These are phyloP conservation scores for Microcebus murinus DNA, from an alignment of 2,113 vertebrate species.

Conservation along the genomic window DNA sequence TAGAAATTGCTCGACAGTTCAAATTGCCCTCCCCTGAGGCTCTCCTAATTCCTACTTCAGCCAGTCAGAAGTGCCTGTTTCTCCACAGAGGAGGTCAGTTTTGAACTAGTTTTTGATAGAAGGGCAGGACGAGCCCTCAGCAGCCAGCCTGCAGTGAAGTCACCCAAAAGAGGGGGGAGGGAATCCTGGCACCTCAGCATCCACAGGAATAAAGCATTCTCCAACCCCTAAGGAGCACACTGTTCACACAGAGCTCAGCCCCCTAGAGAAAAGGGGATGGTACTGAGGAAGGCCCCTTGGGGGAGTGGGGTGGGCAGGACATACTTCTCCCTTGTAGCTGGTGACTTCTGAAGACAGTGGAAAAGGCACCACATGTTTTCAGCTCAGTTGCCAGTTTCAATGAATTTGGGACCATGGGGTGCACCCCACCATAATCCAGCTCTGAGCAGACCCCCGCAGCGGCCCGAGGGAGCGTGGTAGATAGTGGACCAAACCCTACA, in stretches of 20 bases:
- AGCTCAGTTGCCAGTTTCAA: background rate
- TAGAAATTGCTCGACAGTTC: background rate
- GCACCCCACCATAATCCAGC: background rate
- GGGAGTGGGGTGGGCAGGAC: background rate
- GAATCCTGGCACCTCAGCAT: background rate
- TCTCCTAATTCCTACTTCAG: background rate
- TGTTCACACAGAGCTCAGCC: background rate
- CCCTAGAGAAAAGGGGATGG: background rate
- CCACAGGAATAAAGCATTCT: background rate
- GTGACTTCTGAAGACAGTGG: background rate
- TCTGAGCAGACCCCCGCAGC: background rate
- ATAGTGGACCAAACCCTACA: background rate
- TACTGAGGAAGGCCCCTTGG: accelerated
- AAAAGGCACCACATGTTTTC: background rate
- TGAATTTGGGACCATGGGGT: background rate
- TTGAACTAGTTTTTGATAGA: background rate
- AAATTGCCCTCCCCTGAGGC: background rate
- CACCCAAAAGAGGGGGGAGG: background rate
- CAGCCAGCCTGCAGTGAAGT: background rate
- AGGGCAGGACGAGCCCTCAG: background rate
- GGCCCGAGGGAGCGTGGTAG: background rate
- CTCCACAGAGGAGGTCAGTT: background rate
- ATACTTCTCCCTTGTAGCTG: background rate
- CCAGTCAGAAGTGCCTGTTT: background rate
- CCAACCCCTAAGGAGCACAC: background rate